Percentiles rank a stretch among this genome's conserved stretches.
Evolutionary conservation across 1,140 invertebrate species (phyloP).

Genomic region (Zaprionus ghesquierei): DNA sequence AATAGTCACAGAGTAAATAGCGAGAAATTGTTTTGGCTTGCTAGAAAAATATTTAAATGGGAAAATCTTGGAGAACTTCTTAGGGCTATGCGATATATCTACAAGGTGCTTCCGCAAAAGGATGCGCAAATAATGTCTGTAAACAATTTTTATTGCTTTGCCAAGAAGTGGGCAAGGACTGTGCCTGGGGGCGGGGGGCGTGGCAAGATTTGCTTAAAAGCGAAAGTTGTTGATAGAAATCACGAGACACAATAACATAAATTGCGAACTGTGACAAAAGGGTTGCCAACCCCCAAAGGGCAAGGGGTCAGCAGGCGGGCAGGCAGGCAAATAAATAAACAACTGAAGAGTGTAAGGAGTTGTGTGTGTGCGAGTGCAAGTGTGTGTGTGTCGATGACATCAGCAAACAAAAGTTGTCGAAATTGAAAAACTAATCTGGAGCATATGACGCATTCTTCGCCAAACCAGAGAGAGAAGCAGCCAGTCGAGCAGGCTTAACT

Average conservation of each 20-base stretch:
- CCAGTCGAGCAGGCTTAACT: slow-evolving; percentile 40
- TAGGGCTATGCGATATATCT: slow-evolving; percentile 1
- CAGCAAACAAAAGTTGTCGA: slow-evolving; percentile 71
- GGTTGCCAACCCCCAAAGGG: slow-evolving; percentile 48
- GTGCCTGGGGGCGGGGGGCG: background rate
- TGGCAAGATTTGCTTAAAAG: slow-evolving; percentile 66
- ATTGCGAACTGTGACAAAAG: slow-evolving; percentile 77
- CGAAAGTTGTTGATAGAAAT: slow-evolving; percentile 81
- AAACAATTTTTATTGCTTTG: slow-evolving; percentile 82
- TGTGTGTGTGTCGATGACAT: slow-evolving; percentile 73
- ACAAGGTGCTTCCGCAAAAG: slow-evolving; percentile 76
- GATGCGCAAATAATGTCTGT: slow-evolving; percentile 76
- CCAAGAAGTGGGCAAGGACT: slow-evolving; percentile 25
- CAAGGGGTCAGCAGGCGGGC: slow-evolving; percentile 50
- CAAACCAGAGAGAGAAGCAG: background rate
- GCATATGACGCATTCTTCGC: slow-evolving; percentile 45
- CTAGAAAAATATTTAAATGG: slow-evolving; percentile 68
- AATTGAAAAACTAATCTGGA: slow-evolving; percentile 72
- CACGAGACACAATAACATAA: slow-evolving; percentile 76
- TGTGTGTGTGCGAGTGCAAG: background rate
- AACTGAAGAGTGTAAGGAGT: slow-evolving; percentile 16
- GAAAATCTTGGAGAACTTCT: slow-evolving; percentile 46
- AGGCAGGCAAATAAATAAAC: slow-evolving; percentile 55
- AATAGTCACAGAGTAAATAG: slow-evolving; percentile 45
- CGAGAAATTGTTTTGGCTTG: slow-evolving; percentile 38